Evolutionary conservation across 1,140 invertebrate genomes (phyloP), one percentile per base, ranked within the genome.

Genomic region (Bursaphelenchus mucronatus): DNA sequence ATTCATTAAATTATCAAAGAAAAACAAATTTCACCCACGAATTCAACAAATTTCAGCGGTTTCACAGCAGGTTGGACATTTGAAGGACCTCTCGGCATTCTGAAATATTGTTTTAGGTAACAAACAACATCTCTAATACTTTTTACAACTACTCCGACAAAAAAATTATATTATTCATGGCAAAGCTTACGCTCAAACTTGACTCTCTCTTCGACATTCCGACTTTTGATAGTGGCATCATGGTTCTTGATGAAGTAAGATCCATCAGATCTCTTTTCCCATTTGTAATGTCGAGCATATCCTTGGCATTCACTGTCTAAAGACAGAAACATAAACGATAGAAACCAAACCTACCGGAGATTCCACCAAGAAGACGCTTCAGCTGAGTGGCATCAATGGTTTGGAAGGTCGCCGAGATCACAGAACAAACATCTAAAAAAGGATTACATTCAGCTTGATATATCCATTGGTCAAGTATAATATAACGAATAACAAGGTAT

Each of bases 401-500:
- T 82, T 97, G 93, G 83, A 94, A 97, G 6, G 94, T 97, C 49
- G 94, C 94, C 67, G 90, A 90, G 21, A 97, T 89, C 43, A 97
- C 93, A 83, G 97, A 93, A 69, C 93, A 97, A 11, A 97, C 90
- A 85, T 95, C 85, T 86, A 69, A 62, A 82, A 81, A 64, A 66
- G 30, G 53, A 67, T 52, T 63, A 61, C 30, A 30, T 30, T 30
- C 30, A 30, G 30, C 5, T 30, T 30, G 30, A 30, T 30, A 30
- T 30, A 1, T 30, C 30, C 5, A n/a, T n/a, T n/a, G n/a, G n/a
- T n/a, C n/a, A 63, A 63, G 54, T 17, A 52, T 50, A 15, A 39
- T 8, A 49, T 19, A 3, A 11, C 5, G 7, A 50, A 11, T 11
- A 5, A 40, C 1, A 39, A 39, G 45, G 7, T 3, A 40, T 6